Base-by-base conservation (phyloP, 1,140 invertebrate species). In the Pseudomyrmex flavicornis region DNA sequence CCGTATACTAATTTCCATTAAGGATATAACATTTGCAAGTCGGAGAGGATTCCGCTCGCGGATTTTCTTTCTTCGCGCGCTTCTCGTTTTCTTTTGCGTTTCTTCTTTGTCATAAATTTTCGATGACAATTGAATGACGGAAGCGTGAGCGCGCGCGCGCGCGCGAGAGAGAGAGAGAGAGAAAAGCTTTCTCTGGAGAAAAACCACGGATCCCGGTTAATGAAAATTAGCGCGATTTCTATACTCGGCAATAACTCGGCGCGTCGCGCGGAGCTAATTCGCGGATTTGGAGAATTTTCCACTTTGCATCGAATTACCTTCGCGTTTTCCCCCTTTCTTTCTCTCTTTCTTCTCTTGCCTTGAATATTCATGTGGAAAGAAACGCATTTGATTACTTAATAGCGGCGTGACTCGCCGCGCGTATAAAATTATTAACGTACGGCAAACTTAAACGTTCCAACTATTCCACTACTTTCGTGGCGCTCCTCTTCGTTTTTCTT, bases 371-470 rank as follows among this genome's bases (percentile, higher is more conserved):
- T 72, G 76, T 22, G 66, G 76, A 80, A 80, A 80, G 66, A 80
- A 80, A 80, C 72, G 76, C 76, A 70, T 80, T 80, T 80, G 76
- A 80, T 80, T 80, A 80, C 66, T 80, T 80, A 80, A 80, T 80
- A 80, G 76, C 54, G n/a, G n/a, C 66, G 12, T 44, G 66, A 80
- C 76, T 80, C 54, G 76, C 76, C 44, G 76, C 66, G 66, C 66
- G 76, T 80, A 80, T 70, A 80, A 80, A 80, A 80, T 80, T 80
- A 80, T 80, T 72, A 80, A 80, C 76, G 76, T 80, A 80, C 76
- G 76, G 76, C 76, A 72, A 80, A 80, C 66, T 80, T 80, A 72
- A 80, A 70, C 56, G 20, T 12, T 54, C 59, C 44, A 9, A 48
- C 65, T 59, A 66, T 79, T 70, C 76, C 2, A 7, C 46, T 20